phyloP scores from a whole-genome alignment of 2,888 invertebrate species.

The Hypselothyrea guttata region DNA sequence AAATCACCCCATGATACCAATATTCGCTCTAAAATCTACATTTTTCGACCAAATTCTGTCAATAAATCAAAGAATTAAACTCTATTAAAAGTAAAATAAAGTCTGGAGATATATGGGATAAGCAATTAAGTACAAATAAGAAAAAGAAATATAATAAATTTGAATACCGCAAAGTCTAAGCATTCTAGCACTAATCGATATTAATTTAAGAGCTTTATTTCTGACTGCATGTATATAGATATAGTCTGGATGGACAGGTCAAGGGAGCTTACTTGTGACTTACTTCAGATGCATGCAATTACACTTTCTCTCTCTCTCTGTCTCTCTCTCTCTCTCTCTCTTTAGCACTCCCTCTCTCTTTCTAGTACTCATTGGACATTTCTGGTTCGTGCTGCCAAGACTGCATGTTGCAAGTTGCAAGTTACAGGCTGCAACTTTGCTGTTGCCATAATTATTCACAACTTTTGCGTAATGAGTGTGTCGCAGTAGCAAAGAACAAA shows the following conservation, averaged over 20 bases:
- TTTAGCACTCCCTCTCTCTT: constrained; percentile 4
- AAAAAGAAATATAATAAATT: no score
- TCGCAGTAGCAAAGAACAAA: constrained; percentile 41
- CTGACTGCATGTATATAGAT: background rate
- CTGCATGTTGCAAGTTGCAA: constrained; percentile 29
- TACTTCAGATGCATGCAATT: constrained; percentile 35
- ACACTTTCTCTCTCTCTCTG: constrained; percentile 8
- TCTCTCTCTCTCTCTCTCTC: background rate
- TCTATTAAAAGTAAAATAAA: no score
- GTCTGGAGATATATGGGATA: no score
- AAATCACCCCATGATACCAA: no score
- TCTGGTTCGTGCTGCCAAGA: constrained; percentile 5
- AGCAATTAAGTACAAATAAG: no score
- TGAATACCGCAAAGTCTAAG: no score
- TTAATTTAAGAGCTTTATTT: no score
- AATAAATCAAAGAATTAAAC: no score
- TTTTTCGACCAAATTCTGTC: no score
- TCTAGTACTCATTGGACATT: constrained; percentile 11
- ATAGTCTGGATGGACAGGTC: constrained; percentile 15
- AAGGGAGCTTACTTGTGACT: constrained; percentile 17
- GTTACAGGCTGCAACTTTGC: constrained; percentile 16
- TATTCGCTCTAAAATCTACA: no score
- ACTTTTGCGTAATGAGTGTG: constrained; percentile 64
- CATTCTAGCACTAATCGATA: no score
- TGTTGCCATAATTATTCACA: constrained; percentile 60